phyloP scores from a whole-genome alignment of 2,113 vertebrate genomes.

The Heterocephalus glaber region DNA sequence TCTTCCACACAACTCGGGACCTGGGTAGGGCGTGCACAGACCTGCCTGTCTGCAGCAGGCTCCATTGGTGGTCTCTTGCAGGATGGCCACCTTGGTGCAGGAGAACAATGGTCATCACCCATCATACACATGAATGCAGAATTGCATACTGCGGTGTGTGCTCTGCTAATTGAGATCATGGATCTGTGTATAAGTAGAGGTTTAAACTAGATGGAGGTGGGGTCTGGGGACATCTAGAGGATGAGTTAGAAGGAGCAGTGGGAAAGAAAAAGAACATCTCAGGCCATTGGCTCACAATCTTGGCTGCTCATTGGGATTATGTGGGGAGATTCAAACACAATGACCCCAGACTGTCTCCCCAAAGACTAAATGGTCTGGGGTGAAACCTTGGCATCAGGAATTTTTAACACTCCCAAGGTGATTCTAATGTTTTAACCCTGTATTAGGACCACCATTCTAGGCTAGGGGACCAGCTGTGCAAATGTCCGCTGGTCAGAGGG shows the following conservation, averaged over 20 bases:
- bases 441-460: background rate
- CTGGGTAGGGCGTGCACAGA: too few relatives aligned
- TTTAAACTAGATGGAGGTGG: background rate
- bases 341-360: background rate
- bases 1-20: too few relatives aligned
- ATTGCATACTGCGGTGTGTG: background rate
- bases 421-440: background rate
- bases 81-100: background rate
- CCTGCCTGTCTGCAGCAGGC: too few relatives aligned
- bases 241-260: background rate
- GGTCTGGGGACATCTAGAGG: background rate
- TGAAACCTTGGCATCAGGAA: background rate
- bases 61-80: background rate
- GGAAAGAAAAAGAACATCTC: background rate
- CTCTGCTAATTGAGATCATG: background rate
- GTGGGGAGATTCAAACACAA: background rate
- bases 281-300: background rate
- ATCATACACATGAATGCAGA: background rate
- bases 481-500: background rate
- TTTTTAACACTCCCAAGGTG: background rate
- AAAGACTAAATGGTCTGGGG: background rate
- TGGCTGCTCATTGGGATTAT: background rate
- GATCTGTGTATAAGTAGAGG: background rate
- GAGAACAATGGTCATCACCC: background rate
- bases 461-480: background rate